phyloP scores from a whole-genome alignment of 2,888 invertebrate genomes.

The Drosophila subsilvestris region DNA sequence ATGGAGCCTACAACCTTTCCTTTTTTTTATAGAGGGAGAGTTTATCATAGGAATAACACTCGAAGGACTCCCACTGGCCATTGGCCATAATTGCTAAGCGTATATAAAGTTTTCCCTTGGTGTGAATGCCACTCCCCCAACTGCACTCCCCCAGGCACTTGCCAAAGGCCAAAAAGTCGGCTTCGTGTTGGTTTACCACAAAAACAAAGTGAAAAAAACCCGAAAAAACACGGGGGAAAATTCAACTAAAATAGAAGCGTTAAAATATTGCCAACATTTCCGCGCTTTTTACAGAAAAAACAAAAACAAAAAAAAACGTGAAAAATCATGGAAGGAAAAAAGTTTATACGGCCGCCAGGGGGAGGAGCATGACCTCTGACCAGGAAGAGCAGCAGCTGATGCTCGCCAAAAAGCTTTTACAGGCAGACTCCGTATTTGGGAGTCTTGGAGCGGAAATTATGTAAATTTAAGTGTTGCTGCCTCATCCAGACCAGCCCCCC shows the following conservation, averaged over 20 bases:
- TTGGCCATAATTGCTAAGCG: slow-evolving; percentile 72
- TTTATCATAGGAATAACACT: slow-evolving; percentile 19
- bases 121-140: slow-evolving; percentile 53
- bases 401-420: slow-evolving; percentile 54
- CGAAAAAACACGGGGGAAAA: slow-evolving; percentile 39
- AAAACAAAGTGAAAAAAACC: slow-evolving; percentile 28
- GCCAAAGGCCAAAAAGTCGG: slow-evolving; percentile 53
- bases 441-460: slow-evolving; percentile 79
- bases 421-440: slow-evolving; percentile 72
- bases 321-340: slow-evolving; percentile 49
- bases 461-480: slow-evolving; percentile 79
- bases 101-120: slow-evolving; percentile 64
- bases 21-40: slow-evolving; percentile 12
- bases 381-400: slow-evolving; percentile 45
- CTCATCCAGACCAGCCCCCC: background rate
- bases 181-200: slow-evolving; percentile 47
- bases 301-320: slow-evolving; percentile 4
- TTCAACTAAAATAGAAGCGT: slow-evolving; percentile 71
- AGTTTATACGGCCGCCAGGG: slow-evolving; percentile 47
- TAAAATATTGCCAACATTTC: slow-evolving; percentile 64
- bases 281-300: slow-evolving; percentile 24
- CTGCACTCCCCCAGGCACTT: slow-evolving; percentile 39
- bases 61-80: slow-evolving; percentile 19
- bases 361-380: slow-evolving; percentile 2
- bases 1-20: slow-evolving; percentile 1